phyloP scores from a whole-genome alignment of 2,888 invertebrate species.

The Pterostichus madidus region DNA sequence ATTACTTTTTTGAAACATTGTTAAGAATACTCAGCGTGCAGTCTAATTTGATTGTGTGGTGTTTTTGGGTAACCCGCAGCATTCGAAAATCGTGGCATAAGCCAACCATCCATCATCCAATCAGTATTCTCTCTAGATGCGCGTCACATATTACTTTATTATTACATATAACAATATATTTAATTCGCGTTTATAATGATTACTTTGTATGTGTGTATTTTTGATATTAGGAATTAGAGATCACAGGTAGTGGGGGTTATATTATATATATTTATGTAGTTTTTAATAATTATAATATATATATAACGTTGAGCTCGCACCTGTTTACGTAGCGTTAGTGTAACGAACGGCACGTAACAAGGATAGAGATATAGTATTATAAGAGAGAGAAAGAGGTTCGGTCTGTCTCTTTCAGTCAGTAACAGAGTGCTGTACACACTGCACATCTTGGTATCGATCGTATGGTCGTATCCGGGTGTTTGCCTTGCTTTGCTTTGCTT shows the following conservation, averaged over 20 bases:
- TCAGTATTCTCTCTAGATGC: constrained; percentile 57
- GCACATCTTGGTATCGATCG: constrained; percentile 4
- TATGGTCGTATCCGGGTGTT: constrained; percentile 27
- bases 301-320: constrained; percentile 57
- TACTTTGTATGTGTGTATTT: constrained; percentile 76
- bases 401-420: constrained; percentile 40
- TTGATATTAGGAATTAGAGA: constrained; percentile 77
- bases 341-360: constrained; percentile 1
- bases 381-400: constrained; percentile 29
- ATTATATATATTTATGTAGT: constrained; percentile 60
- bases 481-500: constrained; percentile 11
- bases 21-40: constrained; percentile 78
- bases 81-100: constrained; percentile 22
- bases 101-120: constrained; percentile 21
- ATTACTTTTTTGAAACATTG: constrained; percentile 72
- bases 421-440: constrained; percentile 37
- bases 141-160: constrained; percentile 67
- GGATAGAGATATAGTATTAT: constrained; percentile 31
- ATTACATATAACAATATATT: constrained; percentile 74
- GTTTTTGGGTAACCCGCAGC: constrained; percentile 71
- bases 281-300: constrained; percentile 43
- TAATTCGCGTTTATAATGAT: constrained; percentile 70
- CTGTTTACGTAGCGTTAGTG: constrained; percentile 15
- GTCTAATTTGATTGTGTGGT: constrained; percentile 79
- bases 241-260: constrained; percentile 72